A percentile compares a stretch with the other conserved stretches of the same genome.
Evolutionary conservation across 2,797 vertebrate genomes (phyloP).

Genomic region (Cirrhinus molitorella): DNA sequence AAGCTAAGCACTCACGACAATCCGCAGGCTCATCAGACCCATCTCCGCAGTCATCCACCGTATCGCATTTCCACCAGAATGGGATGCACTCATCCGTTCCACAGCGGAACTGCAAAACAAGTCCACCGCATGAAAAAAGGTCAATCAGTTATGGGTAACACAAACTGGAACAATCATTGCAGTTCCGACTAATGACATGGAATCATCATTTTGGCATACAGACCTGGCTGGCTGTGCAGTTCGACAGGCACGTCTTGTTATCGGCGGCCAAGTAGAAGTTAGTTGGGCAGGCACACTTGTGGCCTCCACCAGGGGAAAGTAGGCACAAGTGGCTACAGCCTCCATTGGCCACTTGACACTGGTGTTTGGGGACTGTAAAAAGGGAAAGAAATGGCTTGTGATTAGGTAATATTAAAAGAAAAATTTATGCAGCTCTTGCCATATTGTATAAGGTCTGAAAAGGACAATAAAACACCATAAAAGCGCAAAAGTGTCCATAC

Average conservation of each 20-base stretch:
- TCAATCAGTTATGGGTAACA: conserved; percentile 12
- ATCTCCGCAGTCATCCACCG: conserved; percentile 96
- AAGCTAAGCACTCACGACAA: conserved; percentile 87
- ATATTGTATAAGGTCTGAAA: neutral
- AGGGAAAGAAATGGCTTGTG: neutral
- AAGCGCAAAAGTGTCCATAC: neutral
- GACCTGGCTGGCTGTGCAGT: conserved; percentile 98
- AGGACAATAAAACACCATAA: neutral
- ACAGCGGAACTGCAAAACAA: conserved; percentile 88
- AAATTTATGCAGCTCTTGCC: neutral
- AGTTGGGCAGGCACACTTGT: conserved; percentile 95
- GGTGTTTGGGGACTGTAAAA: conserved; percentile 89
- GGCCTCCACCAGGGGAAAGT: conserved; percentile 86
- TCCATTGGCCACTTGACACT: conserved; percentile 92
- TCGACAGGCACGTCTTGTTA: conserved; percentile 95
- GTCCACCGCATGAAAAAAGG: conserved; percentile 13
- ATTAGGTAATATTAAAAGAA: neutral
- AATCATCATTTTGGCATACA: conserved; percentile 49
- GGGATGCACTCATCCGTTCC: conserved; percentile 98
- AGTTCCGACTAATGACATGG: conserved; percentile 22
- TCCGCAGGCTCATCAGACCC: conserved; percentile 95
- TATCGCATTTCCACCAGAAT: conserved; percentile 99
- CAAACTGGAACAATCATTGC: conserved; percentile 17
- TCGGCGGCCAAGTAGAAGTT: conserved; percentile 97
- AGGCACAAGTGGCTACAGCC: conserved; percentile 98